Evolutionary conservation across 1,140 invertebrate genomes (phyloP).

Genomic region (Zaprionus taronus): DNA sequence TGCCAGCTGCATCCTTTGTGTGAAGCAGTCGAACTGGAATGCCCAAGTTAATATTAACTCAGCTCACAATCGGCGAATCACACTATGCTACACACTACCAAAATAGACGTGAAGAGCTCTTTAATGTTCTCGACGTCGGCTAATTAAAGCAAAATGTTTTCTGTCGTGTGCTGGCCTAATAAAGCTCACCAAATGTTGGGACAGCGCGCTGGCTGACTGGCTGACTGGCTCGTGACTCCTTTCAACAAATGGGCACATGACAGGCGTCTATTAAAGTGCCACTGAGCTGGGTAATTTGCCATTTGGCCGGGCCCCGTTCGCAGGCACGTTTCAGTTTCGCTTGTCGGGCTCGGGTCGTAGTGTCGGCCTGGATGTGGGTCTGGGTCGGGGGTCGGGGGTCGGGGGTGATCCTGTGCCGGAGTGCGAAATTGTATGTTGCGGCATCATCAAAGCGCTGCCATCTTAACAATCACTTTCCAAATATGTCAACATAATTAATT

Average conservation of each 20-base stretch:
- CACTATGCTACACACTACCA: neutral
- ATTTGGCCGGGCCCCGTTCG: slow-evolving; percentile 34
- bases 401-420: neutral
- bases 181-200: slow-evolving; percentile 28
- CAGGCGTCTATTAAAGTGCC: slow-evolving; percentile 48
- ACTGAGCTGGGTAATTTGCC: slow-evolving; percentile 55
- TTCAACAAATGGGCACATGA: slow-evolving; percentile 70
- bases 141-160: slow-evolving; percentile 69
- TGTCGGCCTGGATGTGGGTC: neutral
- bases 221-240: slow-evolving; percentile 21
- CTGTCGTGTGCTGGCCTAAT: slow-evolving; percentile 46
- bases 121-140: slow-evolving; percentile 31
- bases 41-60: slow-evolving; percentile 32
- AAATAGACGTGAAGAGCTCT: slow-evolving; percentile 10
- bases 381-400: slow-evolving; percentile 7
- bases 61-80: neutral
- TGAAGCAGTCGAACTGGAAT: slow-evolving; percentile 39
- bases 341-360: neutral
- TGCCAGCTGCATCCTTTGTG: slow-evolving; percentile 45
- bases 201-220: neutral
- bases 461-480: slow-evolving; percentile 81
- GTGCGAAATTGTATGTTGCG: slow-evolving; percentile 59
- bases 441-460: slow-evolving; percentile 61
- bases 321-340: slow-evolving; percentile 11
- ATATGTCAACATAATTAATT: slow-evolving; percentile 84